Evolutionary conservation across 1,140 invertebrate species (phyloP).

Genomic region (Drosophila cardini): DNA sequence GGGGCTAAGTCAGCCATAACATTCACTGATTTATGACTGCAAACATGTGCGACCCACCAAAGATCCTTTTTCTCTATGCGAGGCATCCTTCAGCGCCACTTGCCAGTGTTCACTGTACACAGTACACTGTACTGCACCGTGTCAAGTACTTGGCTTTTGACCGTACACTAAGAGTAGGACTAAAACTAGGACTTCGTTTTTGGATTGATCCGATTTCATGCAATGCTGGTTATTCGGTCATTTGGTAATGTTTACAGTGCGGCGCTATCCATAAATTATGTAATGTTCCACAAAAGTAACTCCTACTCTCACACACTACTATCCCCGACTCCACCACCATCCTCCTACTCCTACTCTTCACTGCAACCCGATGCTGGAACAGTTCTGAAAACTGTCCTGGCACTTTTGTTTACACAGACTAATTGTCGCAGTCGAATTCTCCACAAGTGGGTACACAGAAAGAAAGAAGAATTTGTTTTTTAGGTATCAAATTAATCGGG

Average conservation of each 20-base stretch:
- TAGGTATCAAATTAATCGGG: no score
- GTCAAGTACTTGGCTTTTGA: conserved; percentile 64
- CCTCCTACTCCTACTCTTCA: conserved; percentile 12
- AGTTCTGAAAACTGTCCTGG: conserved; percentile 60
- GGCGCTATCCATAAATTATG: conserved; percentile 79
- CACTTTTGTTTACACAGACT: conserved; percentile 29
- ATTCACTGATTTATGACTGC: conserved; percentile 79
- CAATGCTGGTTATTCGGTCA: conserved; percentile 63
- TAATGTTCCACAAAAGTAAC: conserved; percentile 38
- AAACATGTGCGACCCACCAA: conserved; percentile 84
- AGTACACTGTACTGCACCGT: conserved; percentile 6
- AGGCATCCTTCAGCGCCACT: conserved; percentile 76
- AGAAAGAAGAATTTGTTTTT: no score
- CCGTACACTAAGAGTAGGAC: conserved; percentile 6
- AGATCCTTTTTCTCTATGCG: conserved; percentile 25
- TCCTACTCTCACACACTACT: conserved; percentile 10
- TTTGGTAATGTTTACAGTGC: conserved; percentile 76
- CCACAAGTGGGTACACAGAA: background rate
- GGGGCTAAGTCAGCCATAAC: conserved; percentile 64
- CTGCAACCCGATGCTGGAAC: conserved; percentile 62
- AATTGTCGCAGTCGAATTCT: conserved; percentile 23
- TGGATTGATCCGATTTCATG: conserved; percentile 74
- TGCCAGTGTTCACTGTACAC: conserved; percentile 7
- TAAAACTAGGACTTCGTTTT: no score
- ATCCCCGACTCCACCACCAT: conserved; percentile 1